Evolutionary conservation across 2,113 vertebrate species (phyloP).

Genomic region (Cathartes aura): DNA sequence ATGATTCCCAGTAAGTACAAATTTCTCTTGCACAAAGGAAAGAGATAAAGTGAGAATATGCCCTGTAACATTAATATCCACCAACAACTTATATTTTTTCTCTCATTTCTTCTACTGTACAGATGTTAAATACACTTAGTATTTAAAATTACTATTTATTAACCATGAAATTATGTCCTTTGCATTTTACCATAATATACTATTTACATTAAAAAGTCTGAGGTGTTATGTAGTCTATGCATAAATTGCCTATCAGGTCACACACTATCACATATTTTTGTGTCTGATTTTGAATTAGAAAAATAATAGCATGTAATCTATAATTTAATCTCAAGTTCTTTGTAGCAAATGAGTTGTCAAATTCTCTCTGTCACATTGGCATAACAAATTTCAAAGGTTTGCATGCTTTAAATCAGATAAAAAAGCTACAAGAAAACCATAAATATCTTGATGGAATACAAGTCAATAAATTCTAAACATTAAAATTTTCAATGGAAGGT

Average conservation of each 20-base stretch:
- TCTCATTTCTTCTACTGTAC: background rate
- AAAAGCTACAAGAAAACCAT: background rate
- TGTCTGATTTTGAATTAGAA: background rate
- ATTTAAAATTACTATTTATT: background rate
- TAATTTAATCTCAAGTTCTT: background rate
- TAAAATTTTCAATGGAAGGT: background rate
- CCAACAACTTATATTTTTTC: background rate
- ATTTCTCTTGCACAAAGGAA: background rate
- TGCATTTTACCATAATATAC: background rate
- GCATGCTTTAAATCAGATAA: background rate
- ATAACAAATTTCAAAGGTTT: background rate
- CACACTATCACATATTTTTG: background rate
- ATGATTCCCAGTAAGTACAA: background rate
- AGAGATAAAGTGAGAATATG: background rate
- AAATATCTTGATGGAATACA: background rate
- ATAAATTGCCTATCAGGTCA: background rate
- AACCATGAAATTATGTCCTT: background rate
- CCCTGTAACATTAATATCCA: background rate
- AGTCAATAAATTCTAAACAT: background rate
- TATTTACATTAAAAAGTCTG: background rate
- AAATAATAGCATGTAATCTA: background rate
- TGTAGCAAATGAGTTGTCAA: background rate
- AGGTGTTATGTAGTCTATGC: background rate
- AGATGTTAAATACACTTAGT: background rate
- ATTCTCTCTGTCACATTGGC: background rate